A percentile compares a stretch with the other conserved stretches of the same genome.
Conservation (phyloP, 2,797 vertebrate genomes). For the Sebastes hopkinsi region DNA sequence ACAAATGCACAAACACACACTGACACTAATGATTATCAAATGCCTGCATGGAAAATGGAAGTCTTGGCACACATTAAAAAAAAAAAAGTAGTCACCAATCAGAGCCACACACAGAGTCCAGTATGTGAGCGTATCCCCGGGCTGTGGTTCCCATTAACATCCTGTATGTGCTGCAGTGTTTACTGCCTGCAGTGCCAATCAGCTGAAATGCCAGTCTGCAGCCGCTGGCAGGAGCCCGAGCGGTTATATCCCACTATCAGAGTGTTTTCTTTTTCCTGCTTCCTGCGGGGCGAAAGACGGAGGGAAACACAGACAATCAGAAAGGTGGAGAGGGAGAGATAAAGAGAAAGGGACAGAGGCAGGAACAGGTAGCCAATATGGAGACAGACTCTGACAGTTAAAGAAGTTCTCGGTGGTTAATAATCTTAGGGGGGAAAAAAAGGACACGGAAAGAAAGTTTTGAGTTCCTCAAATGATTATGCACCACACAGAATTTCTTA, state of each 20-base stretch:
- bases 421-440: neutral
- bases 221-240: constrained; percentile 22
- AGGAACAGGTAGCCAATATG: neutral
- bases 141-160: constrained; percentile 59
- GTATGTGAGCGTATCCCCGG: constrained; percentile 20
- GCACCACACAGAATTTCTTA: neutral
- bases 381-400: neutral
- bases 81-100: constrained; percentile 1
- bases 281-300: constrained; percentile 30
- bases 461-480: neutral
- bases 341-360: neutral
- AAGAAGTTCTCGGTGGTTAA: neutral
- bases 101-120: neutral
- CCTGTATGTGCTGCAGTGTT: constrained; percentile 32
- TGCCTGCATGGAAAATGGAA: constrained; percentile 9
- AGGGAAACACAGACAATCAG: constrained; percentile 28
- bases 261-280: constrained; percentile 10
- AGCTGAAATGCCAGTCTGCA: constrained; percentile 57
- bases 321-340: constrained; percentile 27
- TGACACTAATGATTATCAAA: constrained; percentile 27
- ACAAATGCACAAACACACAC: neutral
- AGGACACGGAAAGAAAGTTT: neutral
- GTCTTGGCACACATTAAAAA: neutral
- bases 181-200: constrained; percentile 58
- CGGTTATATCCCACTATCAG: constrained; percentile 21